phyloP scores from a whole-genome alignment of 2,888 invertebrate species.

The Cheiracanthium punctorium region DNA sequence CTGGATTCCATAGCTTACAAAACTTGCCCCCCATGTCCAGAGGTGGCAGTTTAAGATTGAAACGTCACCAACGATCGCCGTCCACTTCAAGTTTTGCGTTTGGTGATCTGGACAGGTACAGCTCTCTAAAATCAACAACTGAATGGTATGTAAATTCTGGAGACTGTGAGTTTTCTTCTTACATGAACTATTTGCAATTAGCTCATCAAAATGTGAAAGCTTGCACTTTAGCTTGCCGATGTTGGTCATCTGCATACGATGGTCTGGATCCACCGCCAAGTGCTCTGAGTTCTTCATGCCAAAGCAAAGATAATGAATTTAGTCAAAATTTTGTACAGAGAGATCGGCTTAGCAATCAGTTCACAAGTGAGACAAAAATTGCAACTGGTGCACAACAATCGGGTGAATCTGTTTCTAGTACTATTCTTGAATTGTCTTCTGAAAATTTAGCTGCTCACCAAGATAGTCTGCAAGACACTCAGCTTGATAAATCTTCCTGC shows the following conservation, averaged over 20 bases:
- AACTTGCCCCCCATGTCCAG: slow-evolving; percentile 22
- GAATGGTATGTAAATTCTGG: slow-evolving; percentile 24
- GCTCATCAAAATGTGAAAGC: slow-evolving; percentile 86
- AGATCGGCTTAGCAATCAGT: not conserved
- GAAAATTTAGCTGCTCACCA: slow-evolving; percentile 55
- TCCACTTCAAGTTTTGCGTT: slow-evolving; percentile 66
- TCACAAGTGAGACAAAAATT: slow-evolving; percentile 14
- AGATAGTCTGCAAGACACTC: slow-evolving; percentile 46
- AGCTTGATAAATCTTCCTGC: not conserved
- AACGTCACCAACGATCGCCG: slow-evolving; percentile 63
- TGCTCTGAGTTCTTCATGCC: slow-evolving; percentile 70
- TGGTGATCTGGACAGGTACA: slow-evolving; percentile 54
- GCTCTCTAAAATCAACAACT: not conserved
- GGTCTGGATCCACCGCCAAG: slow-evolving; percentile 79
- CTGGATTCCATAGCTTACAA: slow-evolving; percentile 16
- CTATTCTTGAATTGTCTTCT: slow-evolving; percentile 46
- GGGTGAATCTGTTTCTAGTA: not conserved
- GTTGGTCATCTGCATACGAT: slow-evolving; percentile 89
- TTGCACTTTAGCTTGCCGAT: slow-evolving; percentile 84
- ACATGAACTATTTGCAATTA: slow-evolving; percentile 84
- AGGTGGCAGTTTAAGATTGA: slow-evolving; percentile 66
- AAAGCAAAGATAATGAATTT: slow-evolving; percentile 40
- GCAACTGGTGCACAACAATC: not conserved
- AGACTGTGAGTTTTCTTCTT: slow-evolving; percentile 70
- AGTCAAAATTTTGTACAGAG: slow-evolving; percentile 12